Percentiles rank a stretch among this genome's conserved stretches.
These are phyloP conservation scores for Tetragonula clypearis DNA, from an alignment of 1,140 invertebrate genomes.

Conservation along the genomic window DNA sequence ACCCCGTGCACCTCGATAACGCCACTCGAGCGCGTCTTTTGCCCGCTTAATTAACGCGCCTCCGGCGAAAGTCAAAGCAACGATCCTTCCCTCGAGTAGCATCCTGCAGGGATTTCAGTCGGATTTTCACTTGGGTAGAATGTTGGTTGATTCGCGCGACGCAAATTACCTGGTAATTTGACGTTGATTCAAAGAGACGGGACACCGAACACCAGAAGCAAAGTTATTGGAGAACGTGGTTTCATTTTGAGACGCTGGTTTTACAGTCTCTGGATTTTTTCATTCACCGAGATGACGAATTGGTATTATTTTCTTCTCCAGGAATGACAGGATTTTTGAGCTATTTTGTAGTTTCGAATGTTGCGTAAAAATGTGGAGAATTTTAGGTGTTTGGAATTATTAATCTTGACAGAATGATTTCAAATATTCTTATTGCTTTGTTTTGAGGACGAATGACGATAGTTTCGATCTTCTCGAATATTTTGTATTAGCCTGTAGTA, in stretches of 20 bases:
- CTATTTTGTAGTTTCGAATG: no score
- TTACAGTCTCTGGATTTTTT: background rate
- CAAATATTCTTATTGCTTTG: no score
- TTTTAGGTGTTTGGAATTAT: no score
- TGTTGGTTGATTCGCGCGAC: background rate
- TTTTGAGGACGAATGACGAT: no score
- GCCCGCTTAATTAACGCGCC: constrained; percentile 21
- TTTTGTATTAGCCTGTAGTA: no score
- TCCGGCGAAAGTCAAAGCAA: background rate
- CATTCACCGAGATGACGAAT: no score
- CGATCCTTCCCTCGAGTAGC: background rate
- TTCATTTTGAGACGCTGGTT: background rate
- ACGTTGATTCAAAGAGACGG: background rate
- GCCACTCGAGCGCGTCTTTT: constrained; percentile 4
- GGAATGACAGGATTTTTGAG: no score
- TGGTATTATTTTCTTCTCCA: no score
- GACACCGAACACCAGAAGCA: background rate
- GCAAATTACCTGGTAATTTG: constrained; percentile 6
- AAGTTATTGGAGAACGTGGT: no score
- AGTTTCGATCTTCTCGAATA: no score
- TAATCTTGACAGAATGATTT: no score
- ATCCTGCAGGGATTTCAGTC: background rate
- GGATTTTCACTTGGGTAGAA: background rate
- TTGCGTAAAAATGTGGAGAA: no score
- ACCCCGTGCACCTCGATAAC: background rate